Percentiles rank a stretch among this genome's conserved stretches.
Evolutionary conservation across 2,797 vertebrate genomes (phyloP).

Genomic region (Lagocephalus sceleratus): DNA sequence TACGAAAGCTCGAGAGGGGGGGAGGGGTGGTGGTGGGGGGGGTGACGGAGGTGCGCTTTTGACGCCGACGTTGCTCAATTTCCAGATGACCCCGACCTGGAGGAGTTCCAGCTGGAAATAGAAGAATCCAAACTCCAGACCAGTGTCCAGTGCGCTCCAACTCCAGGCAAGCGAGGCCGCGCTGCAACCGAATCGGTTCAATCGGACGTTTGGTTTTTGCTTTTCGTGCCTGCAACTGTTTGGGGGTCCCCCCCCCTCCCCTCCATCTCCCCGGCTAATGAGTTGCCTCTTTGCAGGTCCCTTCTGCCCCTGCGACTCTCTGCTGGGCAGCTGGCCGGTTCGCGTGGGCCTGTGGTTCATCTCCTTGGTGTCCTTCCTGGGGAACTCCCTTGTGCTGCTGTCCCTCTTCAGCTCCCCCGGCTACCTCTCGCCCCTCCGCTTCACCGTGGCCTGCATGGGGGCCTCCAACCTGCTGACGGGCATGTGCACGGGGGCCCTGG

Average conservation of each 20-base stretch:
- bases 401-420: constrained; percentile 81
- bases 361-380: constrained; percentile 82
- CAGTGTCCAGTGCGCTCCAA: constrained; percentile 88
- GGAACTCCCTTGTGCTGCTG: constrained; percentile 85
- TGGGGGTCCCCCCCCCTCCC: no score
- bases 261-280: constrained; percentile 13
- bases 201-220: not conserved
- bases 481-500: constrained; percentile 84
- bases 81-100: constrained; percentile 89
- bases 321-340: constrained; percentile 92
- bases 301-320: constrained; percentile 91
- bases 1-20: no score
- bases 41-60: not conserved
- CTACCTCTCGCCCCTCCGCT: constrained; percentile 86
- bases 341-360: constrained; percentile 90
- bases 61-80: constrained; percentile 14
- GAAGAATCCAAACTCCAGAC: constrained; percentile 87
- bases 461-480: constrained; percentile 87
- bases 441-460: constrained; percentile 87
- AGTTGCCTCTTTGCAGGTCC: constrained; percentile 78
- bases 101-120: constrained; percentile 86
- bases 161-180: constrained; percentile 77
- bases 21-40: no score
- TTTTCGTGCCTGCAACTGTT: not conserved
- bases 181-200: not conserved